Conservation (phyloP, 2,113 vertebrate genomes). For the Pygoscelis antarcticus region DNA sequence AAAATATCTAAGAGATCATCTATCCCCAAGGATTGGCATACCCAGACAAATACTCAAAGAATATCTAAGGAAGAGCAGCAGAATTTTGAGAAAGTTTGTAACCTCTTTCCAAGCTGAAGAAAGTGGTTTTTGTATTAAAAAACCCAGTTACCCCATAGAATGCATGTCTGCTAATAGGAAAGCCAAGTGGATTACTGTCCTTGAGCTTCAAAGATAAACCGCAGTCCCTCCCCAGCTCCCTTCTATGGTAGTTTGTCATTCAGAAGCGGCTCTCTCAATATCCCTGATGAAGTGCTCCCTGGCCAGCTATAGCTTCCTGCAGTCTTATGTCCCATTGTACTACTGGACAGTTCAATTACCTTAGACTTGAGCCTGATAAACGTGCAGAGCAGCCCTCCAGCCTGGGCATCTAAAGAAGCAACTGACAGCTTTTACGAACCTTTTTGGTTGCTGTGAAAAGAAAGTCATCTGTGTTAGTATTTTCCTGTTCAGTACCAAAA, state of each 20-base stretch:
- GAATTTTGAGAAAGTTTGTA: background rate
- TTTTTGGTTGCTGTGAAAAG: fast-evolving
- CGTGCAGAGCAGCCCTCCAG: too few species aligned
- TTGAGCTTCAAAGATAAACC: background rate
- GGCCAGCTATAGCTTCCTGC: background rate
- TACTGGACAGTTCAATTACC: background rate
- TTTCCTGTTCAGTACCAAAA: background rate
- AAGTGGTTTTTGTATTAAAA: background rate
- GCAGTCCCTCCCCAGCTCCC: background rate
- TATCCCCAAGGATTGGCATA: background rate
- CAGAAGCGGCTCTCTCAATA: background rate
- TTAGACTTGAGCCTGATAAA: background rate
- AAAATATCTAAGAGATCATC: background rate
- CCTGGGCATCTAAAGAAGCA: fast-evolving
- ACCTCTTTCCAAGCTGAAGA: background rate
- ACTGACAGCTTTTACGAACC: fast-evolving
- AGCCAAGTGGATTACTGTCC: background rate
- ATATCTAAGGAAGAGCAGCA: background rate
- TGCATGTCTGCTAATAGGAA: background rate
- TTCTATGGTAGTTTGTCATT: background rate
- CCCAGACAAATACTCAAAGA: background rate
- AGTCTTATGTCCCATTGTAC: too few species aligned
- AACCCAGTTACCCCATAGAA: background rate
- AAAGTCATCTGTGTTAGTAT: background rate
- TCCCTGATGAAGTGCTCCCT: too few species aligned